Evolutionary conservation across 92 coral and sea anemone species (phyloP), one percentile per base, ranked within the genome.

Genomic region (Porites lobata): DNA sequence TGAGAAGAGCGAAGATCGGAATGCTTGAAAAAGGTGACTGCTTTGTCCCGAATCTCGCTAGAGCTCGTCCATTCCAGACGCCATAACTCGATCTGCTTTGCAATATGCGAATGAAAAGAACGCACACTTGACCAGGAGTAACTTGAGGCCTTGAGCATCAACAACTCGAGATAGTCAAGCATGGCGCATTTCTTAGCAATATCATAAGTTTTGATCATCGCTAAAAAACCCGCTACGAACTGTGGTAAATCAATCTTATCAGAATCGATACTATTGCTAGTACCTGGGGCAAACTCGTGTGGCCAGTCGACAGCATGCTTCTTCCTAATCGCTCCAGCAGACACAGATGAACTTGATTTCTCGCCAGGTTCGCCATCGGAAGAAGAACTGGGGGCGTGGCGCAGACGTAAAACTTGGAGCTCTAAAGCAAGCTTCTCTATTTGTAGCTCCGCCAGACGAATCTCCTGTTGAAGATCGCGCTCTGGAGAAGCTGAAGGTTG

Each of bases 221-320:
- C 47, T 24, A 80, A 59, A 65, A 80, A 80, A 24, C 85, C 85
- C 20, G 85, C 72, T 22, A 80, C 56, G 7, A 80, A 80, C 17
- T 80, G 75, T 18, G 75, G 22, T 51, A 24, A 38, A 13, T 79
- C 84, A 0, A 79, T 3, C 72, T 63, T 79, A 59, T 79, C 84
- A 63, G 62, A 79, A 79, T 29, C 53, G 38, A 13, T 22, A 56
- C 52, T 3, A 64, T 26, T 65, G 56, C 75, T 59, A 54, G 22
- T 65, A 80, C 85, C 85, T 80, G 85, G 85, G 43, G 62, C 62
- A 66, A 80, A 80, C 24, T 80, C 85, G 70, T 80, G 53, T 4
- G 85, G 85, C 85, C 75, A 80, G 75, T 80, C 85, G 7, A 80
- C 22, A 19, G 53, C 29, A n/a, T 76, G 75, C 75, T 80, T 80